Percentiles rank a stretch among this genome's conserved stretches.
These are phyloP conservation scores for Amblyjoppa proteus DNA, from an alignment of 2,888 invertebrate genomes.

Conservation along the genomic window DNA sequence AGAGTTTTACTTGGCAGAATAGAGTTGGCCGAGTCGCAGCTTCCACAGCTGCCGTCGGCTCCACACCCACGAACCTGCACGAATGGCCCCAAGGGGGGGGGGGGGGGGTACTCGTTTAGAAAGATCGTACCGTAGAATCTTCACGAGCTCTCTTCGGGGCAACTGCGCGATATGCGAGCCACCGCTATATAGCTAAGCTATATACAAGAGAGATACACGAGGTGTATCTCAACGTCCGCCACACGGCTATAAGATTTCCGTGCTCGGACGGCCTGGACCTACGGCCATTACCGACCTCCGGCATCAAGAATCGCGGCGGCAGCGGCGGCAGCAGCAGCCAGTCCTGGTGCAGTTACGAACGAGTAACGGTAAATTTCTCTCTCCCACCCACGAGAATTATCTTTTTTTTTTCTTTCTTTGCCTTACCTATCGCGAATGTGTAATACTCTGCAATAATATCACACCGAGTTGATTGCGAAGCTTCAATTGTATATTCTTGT, in stretches of 20 bases:
- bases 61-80: slow-evolving; percentile 62
- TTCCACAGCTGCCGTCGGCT: slow-evolving; percentile 9
- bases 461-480: not conserved
- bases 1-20: not conserved
- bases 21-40: not conserved
- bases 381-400: slow-evolving; percentile 35
- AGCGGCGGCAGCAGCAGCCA: slow-evolving; percentile 11
- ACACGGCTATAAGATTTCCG: slow-evolving; percentile 59
- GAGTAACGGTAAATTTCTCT: slow-evolving; percentile 65
- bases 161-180: slow-evolving; percentile 31
- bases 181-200: not conserved
- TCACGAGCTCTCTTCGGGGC: slow-evolving; percentile 37
- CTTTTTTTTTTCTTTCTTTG: slow-evolving; percentile 11
- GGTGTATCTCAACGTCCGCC: slow-evolving; percentile 42
- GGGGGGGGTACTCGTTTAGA: slow-evolving; percentile 51
- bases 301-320: slow-evolving; percentile 60
- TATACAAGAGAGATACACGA: slow-evolving; percentile 17
- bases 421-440: slow-evolving; percentile 3
- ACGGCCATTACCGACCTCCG: slow-evolving; percentile 67
- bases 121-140: slow-evolving; percentile 59
- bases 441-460: slow-evolving; percentile 9
- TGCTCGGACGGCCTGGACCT: slow-evolving; percentile 61
- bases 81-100: slow-evolving; percentile 28
- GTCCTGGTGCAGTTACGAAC: slow-evolving; percentile 64
- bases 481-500: slow-evolving; percentile 6